Evolutionary conservation across 2,797 vertebrate species (phyloP).

Genomic region (Atherinosoma microstoma): DNA sequence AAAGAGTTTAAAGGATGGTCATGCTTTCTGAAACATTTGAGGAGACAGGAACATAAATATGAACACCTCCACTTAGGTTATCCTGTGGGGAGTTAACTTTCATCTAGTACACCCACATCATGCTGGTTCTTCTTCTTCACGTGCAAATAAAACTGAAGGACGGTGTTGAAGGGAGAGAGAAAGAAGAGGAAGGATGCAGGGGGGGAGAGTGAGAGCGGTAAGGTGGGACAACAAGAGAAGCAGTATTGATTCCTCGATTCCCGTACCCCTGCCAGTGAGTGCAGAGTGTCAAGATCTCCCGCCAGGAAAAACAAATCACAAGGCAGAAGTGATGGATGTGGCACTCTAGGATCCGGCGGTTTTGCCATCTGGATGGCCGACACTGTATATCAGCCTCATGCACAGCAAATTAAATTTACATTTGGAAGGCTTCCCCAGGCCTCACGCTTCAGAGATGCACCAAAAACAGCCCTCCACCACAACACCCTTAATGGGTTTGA

Average conservation of each 20-base stretch:
- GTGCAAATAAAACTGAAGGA: slow-evolving; percentile 74
- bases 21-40: slow-evolving; percentile 50
- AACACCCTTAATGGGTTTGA: slow-evolving; percentile 74
- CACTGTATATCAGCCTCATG: slow-evolving; percentile 84
- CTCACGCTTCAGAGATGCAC: slow-evolving; percentile 73
- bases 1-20: slow-evolving; percentile 13
- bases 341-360: slow-evolving; percentile 79
- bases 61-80: slow-evolving; percentile 62
- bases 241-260: slow-evolving; percentile 85
- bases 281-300: slow-evolving; percentile 81
- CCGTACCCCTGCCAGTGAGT: slow-evolving; percentile 80
- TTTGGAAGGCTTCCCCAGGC: slow-evolving; percentile 81
- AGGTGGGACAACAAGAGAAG: slow-evolving; percentile 61
- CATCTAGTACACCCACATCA: slow-evolving; percentile 66
- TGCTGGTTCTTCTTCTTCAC: slow-evolving; percentile 59
- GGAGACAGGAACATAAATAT: slow-evolving; percentile 52
- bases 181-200: slow-evolving; percentile 27
- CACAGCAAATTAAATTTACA: slow-evolving; percentile 88
- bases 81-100: slow-evolving; percentile 73
- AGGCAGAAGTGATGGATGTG: slow-evolving; percentile 87
- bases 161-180: slow-evolving; percentile 51
- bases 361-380: slow-evolving; percentile 82
- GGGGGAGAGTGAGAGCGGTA: slow-evolving; percentile 47
- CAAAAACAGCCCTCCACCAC: slow-evolving; percentile 66
- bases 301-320: slow-evolving; percentile 86